These are phyloP conservation scores for Hyperoodon ampullatus DNA, from an alignment of 2,113 vertebrate genomes.

Conservation along the genomic window DNA sequence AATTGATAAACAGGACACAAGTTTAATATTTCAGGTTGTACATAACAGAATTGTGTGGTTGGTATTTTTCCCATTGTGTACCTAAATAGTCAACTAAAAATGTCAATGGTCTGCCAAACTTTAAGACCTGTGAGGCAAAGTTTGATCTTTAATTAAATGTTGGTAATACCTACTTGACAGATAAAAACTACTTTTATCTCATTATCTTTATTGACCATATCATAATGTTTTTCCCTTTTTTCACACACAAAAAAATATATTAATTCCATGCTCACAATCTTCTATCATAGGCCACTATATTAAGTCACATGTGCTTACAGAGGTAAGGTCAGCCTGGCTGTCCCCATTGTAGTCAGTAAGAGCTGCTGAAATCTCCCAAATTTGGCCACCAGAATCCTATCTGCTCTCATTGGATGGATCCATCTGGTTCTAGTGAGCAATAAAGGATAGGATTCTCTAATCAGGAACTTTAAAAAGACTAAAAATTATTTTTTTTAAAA, in stretches of 20 bases:
- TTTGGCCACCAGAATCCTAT: neutral
- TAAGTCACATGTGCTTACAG: neutral
- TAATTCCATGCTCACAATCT: neutral
- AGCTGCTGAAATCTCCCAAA: neutral
- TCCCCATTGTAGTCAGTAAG: no score
- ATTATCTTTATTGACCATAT: neutral
- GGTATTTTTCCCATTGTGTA: neutral
- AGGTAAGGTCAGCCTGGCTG: neutral
- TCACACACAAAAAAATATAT: neutral
- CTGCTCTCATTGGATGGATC: no score
- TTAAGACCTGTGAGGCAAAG: neutral
- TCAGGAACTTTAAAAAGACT: neutral
- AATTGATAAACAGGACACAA: neutral
- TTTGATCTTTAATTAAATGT: slow-evolving; percentile 21
- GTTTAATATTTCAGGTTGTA: neutral
- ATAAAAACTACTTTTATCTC: neutral
- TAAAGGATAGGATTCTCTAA: neutral
- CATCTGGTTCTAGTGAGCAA: neutral
- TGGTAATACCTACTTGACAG: neutral
- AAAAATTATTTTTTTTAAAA: neutral
- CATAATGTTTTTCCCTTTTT: neutral
- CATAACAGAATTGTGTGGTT: neutral
- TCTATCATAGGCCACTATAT: neutral
- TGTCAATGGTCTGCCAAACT: neutral
- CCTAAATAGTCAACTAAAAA: neutral